A percentile compares a stretch with the other conserved stretches of the same genome.
Conservation (phyloP, 1,140 invertebrate genomes). For the Planococcus citri region DNA sequence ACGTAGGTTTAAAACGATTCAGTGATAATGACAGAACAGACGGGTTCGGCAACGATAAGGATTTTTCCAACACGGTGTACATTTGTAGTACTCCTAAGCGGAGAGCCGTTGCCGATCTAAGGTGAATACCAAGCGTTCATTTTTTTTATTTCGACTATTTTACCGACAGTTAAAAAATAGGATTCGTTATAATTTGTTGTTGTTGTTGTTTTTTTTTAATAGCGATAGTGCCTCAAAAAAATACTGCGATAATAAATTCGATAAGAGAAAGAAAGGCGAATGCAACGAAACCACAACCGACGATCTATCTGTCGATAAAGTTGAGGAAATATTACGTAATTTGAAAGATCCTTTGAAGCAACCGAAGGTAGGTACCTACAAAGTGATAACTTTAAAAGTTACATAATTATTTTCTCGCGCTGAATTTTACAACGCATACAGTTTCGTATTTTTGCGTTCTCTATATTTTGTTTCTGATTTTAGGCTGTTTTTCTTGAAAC, state of each 20-base stretch:
- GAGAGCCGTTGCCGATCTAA: background rate
- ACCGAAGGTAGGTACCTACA: background rate
- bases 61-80: background rate
- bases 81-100: background rate
- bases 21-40: background rate
- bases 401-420: background rate
- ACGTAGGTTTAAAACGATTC: background rate
- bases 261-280: background rate
- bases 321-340: background rate
- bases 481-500: conserved; percentile 65
- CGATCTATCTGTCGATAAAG: background rate
- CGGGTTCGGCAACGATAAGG: background rate
- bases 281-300: background rate
- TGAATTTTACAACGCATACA: background rate
- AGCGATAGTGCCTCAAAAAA: background rate
- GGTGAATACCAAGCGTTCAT: background rate
- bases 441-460: background rate
- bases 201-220: no score
- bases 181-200: no score
- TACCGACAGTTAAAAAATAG: no score
- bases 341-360: conserved; percentile 3
- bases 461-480: background rate
- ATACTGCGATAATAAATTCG: background rate
- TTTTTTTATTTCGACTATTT: no score
- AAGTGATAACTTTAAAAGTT: background rate